Evolutionary conservation across 2,888 invertebrate genomes (phyloP).

Genomic region (Philereme vetulata): DNA sequence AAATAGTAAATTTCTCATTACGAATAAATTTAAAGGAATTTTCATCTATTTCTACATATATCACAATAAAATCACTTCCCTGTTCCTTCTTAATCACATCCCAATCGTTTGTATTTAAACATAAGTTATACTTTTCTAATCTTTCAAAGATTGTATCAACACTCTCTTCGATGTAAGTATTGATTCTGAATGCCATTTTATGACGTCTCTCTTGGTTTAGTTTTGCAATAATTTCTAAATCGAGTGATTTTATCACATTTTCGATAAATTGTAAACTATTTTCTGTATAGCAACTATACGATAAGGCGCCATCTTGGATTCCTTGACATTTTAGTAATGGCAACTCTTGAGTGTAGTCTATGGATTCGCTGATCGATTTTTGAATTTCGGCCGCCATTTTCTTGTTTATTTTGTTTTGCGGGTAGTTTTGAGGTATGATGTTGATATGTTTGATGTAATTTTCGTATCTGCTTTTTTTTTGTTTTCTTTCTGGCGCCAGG

Average conservation of each 20-base stretch:
- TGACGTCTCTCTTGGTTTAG: slow-evolving; percentile 10
- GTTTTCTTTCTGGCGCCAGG: neutral
- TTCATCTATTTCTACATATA: slow-evolving; percentile 48
- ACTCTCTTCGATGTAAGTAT: slow-evolving; percentile 44
- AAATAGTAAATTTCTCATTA: slow-evolving; percentile 47
- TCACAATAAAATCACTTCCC: slow-evolving; percentile 33
- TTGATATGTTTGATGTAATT: slow-evolving; percentile 29
- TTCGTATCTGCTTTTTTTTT: slow-evolving; percentile 10
- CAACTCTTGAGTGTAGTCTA: slow-evolving; percentile 42
- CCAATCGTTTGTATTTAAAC: slow-evolving; percentile 53
- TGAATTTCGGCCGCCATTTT: slow-evolving; percentile 36
- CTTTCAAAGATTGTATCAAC: slow-evolving; percentile 43
- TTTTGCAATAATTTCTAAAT: slow-evolving; percentile 11
- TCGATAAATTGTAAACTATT: slow-evolving; percentile 36
- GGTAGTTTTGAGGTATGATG: slow-evolving; percentile 40
- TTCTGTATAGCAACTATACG: slow-evolving; percentile 58
- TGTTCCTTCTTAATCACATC: slow-evolving; percentile 35
- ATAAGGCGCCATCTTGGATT: slow-evolving; percentile 50
- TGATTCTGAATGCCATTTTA: slow-evolving; percentile 48
- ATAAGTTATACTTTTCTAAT: slow-evolving; percentile 53
- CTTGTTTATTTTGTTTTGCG: slow-evolving; percentile 31
- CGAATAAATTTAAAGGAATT: slow-evolving; percentile 51
- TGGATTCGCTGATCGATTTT: slow-evolving; percentile 41
- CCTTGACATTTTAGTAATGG: slow-evolving; percentile 62
- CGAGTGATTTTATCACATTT: slow-evolving; percentile 9